Evolutionary conservation across 1,140 invertebrate genomes (phyloP).

Genomic region (Campoletis sonorensis): DNA sequence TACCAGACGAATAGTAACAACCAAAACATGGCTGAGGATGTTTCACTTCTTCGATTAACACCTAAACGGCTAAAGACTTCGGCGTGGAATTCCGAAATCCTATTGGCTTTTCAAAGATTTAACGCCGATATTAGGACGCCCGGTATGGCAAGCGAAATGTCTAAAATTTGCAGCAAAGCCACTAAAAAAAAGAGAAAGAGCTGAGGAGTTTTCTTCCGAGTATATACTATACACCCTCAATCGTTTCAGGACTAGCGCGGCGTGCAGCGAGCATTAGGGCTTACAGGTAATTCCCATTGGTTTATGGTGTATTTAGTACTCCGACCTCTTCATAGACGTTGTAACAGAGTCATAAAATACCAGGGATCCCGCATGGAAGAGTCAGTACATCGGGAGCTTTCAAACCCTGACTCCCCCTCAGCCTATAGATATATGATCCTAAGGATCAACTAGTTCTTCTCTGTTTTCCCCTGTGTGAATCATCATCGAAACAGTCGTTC

Average conservation of each 20-base stretch:
- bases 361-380: neutral
- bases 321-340: slow-evolving; percentile 60
- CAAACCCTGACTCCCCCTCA: neutral
- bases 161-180: neutral
- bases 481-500: neutral
- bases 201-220: neutral
- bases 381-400: neutral
- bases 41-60: too few species aligned
- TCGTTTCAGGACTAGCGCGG: slow-evolving; percentile 31
- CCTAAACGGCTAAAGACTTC: too few species aligned
- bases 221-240: slow-evolving; percentile 20
- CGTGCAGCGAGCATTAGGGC: slow-evolving; percentile 58
- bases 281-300: slow-evolving; percentile 62
- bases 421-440: neutral
- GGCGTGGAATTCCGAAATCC: too few species aligned
- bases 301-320: slow-evolving; percentile 66
- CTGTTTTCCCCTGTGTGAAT: neutral
- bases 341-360: slow-evolving; percentile 45
- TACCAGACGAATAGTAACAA: too few species aligned
- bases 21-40: too few species aligned
- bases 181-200: neutral
- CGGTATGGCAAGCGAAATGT: neutral
- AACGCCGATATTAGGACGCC: too few species aligned
- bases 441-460: slow-evolving; percentile 25
- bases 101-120: too few species aligned